A percentile compares a stretch with the other conserved stretches of the same genome.
Evolutionary conservation across 2,113 vertebrate species (phyloP).

Genomic region (Pseudorhombus dupliciocellatus): DNA sequence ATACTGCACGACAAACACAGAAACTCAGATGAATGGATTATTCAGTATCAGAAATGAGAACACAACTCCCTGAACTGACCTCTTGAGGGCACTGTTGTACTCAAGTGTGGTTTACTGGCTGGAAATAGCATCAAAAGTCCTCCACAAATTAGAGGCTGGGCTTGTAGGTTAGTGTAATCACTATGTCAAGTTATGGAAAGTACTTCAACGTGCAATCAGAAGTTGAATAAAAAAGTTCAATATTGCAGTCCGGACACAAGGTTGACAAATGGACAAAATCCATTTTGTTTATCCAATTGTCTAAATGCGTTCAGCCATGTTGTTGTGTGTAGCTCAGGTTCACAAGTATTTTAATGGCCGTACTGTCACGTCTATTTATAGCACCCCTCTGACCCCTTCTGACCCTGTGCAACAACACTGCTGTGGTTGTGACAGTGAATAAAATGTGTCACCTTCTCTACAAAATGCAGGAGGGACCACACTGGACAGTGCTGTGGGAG

Average conservation of each 20-base stretch:
- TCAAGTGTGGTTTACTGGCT: background rate
- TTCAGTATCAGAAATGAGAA: background rate
- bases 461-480: constrained; percentile 22
- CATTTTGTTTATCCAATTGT: background rate
- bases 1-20: background rate
- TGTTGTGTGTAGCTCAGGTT: background rate
- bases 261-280: background rate
- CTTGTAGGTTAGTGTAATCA: constrained; percentile 38
- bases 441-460: constrained; percentile 66
- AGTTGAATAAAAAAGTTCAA: constrained; percentile 13
- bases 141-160: constrained; percentile 55
- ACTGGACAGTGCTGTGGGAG: background rate
- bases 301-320: background rate
- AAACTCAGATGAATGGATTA: background rate
- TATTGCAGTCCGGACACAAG: background rate
- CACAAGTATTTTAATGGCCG: constrained; percentile 21
- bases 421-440: constrained; percentile 26
- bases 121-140: constrained; percentile 39
- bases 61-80: constrained; percentile 9
- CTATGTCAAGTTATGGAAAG: constrained; percentile 18
- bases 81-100: constrained; percentile 40
- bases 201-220: constrained; percentile 1
- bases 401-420: constrained; percentile 28
- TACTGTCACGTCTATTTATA: constrained; percentile 38
- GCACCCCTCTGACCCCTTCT: constrained; percentile 19